Base-by-base conservation (phyloP, 2,888 invertebrate species). In the Syrphus vitripennis region DNA sequence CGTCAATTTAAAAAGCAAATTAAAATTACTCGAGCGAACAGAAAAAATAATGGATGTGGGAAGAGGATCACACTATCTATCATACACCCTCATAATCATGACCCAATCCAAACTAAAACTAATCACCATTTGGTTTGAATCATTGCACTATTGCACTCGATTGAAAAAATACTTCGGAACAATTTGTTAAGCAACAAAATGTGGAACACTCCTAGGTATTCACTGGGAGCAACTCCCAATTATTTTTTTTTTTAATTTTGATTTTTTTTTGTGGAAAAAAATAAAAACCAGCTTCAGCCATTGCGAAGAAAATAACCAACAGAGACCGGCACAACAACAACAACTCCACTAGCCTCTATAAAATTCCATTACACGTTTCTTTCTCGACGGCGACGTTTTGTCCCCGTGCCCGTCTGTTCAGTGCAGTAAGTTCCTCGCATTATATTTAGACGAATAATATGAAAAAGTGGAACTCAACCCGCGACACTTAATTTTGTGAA, bases 351-450 rank as follows among this genome's bases (percentile, higher is more conserved):
- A 40, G 65, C 42, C 65, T 45, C 45, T 65, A 59, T 53, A 71
- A 84, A 84, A 84, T 84, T 84, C 81, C 81, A 84, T 84, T 81
- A 76, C 81, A 84, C 81, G 84, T 76, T 81, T 84, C 61, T 80
- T 76, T 81, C 81, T 61, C 61, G 57, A 42, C 48, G 57, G 50
- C 48, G 63, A 75, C 45, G 37, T 34, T 69, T 14, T 71, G 19
- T 65, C 61, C 53, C 48, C 45, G 50, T 65, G 29, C 45, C 29
- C 45, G 45, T 29, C 63, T 45, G 16, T 19, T 75, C 21, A n/a
- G 40, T 61, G 10, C 29, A 53, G 48, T 50, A 48, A 67, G 26
- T 26, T 40, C 69, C 42, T 59, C 34, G 57, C 48, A 84, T 84
- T 72, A 84, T 80, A 84, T 84, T 80, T 84, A 84, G 84, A 76